Evolutionary conservation across 2,113 vertebrate genomes (phyloP).

Genomic region (Riparia riparia): DNA sequence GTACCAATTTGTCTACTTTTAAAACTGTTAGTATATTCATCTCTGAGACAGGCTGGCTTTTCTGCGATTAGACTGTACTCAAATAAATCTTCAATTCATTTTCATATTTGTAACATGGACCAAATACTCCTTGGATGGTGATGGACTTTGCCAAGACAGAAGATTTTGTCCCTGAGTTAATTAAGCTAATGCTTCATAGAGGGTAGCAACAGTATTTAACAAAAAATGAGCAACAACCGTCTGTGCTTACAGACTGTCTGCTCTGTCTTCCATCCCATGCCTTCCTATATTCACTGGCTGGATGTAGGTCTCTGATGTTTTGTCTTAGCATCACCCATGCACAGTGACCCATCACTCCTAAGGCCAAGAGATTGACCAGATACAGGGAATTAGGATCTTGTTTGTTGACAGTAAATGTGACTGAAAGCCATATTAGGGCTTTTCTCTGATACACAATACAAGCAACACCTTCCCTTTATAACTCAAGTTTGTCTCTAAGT

Average conservation of each 20-base stretch:
- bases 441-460: not conserved
- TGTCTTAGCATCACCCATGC: not conserved
- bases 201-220: not conserved
- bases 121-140: slow-evolving; percentile 4
- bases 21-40: slow-evolving; percentile 55
- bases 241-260: slow-evolving; percentile 14
- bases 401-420: not conserved
- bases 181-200: slow-evolving; percentile 5
- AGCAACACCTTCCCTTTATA: not conserved
- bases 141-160: not conserved
- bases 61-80: slow-evolving; percentile 9
- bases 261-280: not conserved
- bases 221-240: slow-evolving; percentile 16
- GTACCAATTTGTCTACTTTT: slow-evolving; percentile 32
- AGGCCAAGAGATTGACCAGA: not conserved
- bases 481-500: not conserved
- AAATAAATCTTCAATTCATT: slow-evolving; percentile 54
- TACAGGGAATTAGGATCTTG: not conserved
- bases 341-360: not conserved
- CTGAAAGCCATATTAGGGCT: not conserved
- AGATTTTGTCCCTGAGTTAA: slow-evolving; percentile 39
- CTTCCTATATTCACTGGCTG: not conserved
- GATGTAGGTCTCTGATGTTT: not conserved
- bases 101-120: slow-evolving; percentile 22
- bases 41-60: slow-evolving; percentile 13